Evolutionary conservation across 2,888 invertebrate species (phyloP), one percentile per base, ranked within the genome.

Genomic region (Himalopsyche anomala): DNA sequence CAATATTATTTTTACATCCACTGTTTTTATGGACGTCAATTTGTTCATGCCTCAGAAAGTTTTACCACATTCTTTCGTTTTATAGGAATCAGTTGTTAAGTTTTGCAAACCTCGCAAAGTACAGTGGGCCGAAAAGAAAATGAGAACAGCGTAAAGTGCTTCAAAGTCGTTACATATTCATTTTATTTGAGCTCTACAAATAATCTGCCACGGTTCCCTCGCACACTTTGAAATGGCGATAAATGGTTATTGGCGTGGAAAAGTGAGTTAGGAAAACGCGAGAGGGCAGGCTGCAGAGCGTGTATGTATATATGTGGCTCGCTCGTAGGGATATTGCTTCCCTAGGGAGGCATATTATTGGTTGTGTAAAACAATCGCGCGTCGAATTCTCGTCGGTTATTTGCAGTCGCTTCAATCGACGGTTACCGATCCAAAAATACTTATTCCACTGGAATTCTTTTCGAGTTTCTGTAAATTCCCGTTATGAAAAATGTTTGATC

Each of bases 341-440:
- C 85, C 88, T 45, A 51, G 80, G 84, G 84, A 85, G 87, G 88
- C 87, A 87, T 87, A 88, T 87, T 88, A 88, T 87, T 85, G 88
- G 88, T 85, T 87, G 88, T 88, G 88, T 88, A 87, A 88, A 88
- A 88, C 88, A 88, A 88, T 88, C 82, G 87, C 80, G 82, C 86
- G 54, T 82, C 55, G 74, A 81, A 51, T 81, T 54, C 83, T 62
- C 83, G 85, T 42, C 51, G 80, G 83, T 51, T 85, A 83, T 83
- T 40, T 83, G 56, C 82, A 82, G 85, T 54, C 83, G 69, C 80
- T 80, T 62, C 74, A 83, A 62, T 85, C 36, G 38, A 40, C 62
- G 81, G 81, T 82, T 69, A 82, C 38, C n/a, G 82, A 38, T 38
- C 56, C n/a, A 38, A 17, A 55, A 56, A 79, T 55, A 62, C 80